These are phyloP conservation scores for Keiferia lycopersicella DNA, from an alignment of 2,888 invertebrate species.

Conservation along the genomic window DNA sequence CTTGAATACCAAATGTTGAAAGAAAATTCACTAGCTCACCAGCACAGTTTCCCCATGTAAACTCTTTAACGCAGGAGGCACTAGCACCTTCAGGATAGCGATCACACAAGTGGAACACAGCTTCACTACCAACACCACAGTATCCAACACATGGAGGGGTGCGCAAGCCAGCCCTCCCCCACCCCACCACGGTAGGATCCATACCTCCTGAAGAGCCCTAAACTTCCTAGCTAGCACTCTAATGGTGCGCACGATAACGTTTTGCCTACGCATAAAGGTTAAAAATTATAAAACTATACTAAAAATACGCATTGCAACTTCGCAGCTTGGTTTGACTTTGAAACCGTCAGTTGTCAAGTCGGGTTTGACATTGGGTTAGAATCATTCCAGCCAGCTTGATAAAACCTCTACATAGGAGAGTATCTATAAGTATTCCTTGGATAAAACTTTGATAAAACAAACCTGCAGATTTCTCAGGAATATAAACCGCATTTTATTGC, in stretches of 20 bases:
- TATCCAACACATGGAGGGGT: constrained; percentile 67
- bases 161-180: constrained; percentile 59
- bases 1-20: too few relatives aligned
- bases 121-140: constrained; percentile 63
- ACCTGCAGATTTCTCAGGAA: too few relatives aligned
- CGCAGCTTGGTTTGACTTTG: constrained; percentile 24
- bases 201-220: constrained; percentile 66
- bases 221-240: constrained; percentile 64
- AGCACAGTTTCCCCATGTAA: constrained; percentile 71
- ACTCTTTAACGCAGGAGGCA: constrained; percentile 67
- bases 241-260: constrained; percentile 59
- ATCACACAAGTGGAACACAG: constrained; percentile 63
- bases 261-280: constrained; percentile 63
- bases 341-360: constrained; percentile 8
- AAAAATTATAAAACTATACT: constrained; percentile 31
- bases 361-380: constrained; percentile 17
- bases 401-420: too few relatives aligned
- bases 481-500: too few relatives aligned
- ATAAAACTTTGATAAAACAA: too few relatives aligned
- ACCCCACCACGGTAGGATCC: constrained; percentile 74
- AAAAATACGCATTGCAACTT: constrained; percentile 31
- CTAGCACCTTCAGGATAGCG: constrained; percentile 53
- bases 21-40: too few relatives aligned
- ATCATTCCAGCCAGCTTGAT: not conserved
- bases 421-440: too few relatives aligned